Evolutionary conservation across 2,888 invertebrate species (phyloP), one percentile per base, ranked within the genome.

Genomic region (Callyntrura sp.): DNA sequence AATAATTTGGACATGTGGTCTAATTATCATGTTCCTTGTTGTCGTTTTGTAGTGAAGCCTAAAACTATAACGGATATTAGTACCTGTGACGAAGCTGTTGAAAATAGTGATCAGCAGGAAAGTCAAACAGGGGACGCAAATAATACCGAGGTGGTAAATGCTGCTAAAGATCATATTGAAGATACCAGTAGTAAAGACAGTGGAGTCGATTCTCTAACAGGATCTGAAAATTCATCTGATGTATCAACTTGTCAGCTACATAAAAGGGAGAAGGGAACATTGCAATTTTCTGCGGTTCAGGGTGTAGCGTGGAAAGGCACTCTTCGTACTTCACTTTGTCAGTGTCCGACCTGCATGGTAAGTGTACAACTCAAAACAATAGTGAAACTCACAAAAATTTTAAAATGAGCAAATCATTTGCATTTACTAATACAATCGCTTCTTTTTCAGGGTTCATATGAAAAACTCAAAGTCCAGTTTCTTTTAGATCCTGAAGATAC

Each of bases 401-500:
- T n/a, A n/a, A n/a, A n/a, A n/a, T n/a, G n/a, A n/a, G n/a, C n/a
- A n/a, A n/a, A n/a, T n/a, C n/a, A n/a, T n/a, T n/a, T n/a, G n/a
- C n/a, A n/a, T n/a, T n/a, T n/a, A n/a, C n/a, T n/a, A n/a, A n/a
- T n/a, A n/a, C n/a, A n/a, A n/a, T n/a, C n/a, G n/a, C n/a, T n/a
- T n/a, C n/a, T 65, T 35, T 82, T 91, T 95, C 92, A 95, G 94
- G 94, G 96, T 90, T 95, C 97, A 95, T 99, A 98, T 94, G 96
- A 96, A 94, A 95, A 96, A 25, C 95, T 96, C 76, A 95, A 96
- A 45, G 95, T 98, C 2, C 94, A 95, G 85, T 99, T 96, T 94
- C 95, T 99, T 76, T 95, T 96, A 45, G 98, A 98, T 94, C 95
- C 95, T 0, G 96, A 97, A 92, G 99, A 99, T 94, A 97, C 98